phyloP scores from a whole-genome alignment of 53 echinoderm and acorn worm genomes.

The Pentamera pediparva region DNA sequence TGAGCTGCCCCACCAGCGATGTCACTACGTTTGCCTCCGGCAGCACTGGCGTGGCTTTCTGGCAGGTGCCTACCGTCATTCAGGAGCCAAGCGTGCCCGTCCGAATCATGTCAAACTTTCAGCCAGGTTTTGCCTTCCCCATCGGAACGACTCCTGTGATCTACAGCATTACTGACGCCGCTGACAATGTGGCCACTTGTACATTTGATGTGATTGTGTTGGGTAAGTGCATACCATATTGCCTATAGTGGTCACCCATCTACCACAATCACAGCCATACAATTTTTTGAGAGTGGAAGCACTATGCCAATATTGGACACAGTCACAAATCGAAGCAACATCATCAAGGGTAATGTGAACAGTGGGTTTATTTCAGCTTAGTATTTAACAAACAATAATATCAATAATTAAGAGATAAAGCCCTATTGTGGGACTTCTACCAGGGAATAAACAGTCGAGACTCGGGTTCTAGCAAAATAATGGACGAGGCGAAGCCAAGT shows the following conservation, averaged over 20 bases:
- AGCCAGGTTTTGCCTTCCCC: background rate
- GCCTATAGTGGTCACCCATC: background rate
- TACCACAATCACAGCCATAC: too few relatives aligned
- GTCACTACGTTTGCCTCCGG: background rate
- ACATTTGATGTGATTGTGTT: slow-evolving; percentile 8
- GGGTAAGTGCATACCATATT: background rate
- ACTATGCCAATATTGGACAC: too few relatives aligned
- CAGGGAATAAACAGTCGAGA: too few relatives aligned
- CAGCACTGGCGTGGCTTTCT: background rate
- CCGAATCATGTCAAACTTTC: background rate
- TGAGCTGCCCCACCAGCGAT: background rate
- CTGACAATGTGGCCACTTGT: background rate
- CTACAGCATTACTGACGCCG: slow-evolving; percentile 1
- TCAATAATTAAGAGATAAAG: too few relatives aligned
- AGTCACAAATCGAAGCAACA: too few relatives aligned
- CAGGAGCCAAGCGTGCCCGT: slow-evolving; percentile 4
- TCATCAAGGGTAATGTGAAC: too few relatives aligned
- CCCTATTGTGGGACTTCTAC: too few relatives aligned
- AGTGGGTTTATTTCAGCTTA: too few relatives aligned
- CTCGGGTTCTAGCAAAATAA: too few relatives aligned
- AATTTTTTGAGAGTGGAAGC: too few relatives aligned
- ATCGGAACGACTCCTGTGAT: background rate
- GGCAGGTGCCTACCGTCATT: background rate
- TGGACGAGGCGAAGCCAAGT: too few relatives aligned
- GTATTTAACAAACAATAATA: too few relatives aligned